Evolutionary conservation across 2,113 vertebrate species (phyloP).

Genomic region (Melanerpes aurifrons): DNA sequence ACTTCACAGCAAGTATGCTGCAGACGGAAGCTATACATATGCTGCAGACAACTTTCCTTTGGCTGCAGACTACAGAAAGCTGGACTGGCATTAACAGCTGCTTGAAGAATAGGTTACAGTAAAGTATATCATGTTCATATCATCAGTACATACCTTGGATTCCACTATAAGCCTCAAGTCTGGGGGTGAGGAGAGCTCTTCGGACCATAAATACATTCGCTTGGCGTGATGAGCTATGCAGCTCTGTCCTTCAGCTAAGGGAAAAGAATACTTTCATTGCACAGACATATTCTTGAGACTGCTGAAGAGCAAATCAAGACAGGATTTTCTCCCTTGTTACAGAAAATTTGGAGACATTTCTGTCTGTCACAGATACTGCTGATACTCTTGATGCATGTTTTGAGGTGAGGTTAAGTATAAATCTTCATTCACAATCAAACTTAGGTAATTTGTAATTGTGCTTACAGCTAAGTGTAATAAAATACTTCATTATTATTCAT

Average conservation of each 20-base stretch:
- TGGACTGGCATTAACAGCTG: conserved; percentile 59
- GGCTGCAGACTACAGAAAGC: conserved; percentile 2
- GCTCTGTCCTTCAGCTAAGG: neutral
- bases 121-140: conserved; percentile 36
- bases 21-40: neutral
- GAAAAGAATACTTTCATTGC: neutral
- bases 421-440: neutral
- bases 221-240: neutral
- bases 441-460: neutral
- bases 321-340: neutral
- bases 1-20: neutral
- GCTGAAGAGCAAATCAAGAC: neutral
- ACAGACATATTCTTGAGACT: neutral
- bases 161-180: conserved; percentile 38
- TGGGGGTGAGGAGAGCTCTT: conserved; percentile 16
- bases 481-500: neutral
- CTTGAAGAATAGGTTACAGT: conserved; percentile 47
- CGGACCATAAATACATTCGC: conserved; percentile 7
- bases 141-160: conserved; percentile 45
- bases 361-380: neutral
- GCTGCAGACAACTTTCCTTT: conserved; percentile 22
- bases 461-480: neutral
- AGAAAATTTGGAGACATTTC: neutral
- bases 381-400: neutral
- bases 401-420: neutral